These are phyloP conservation scores for Crenichthys baileyi DNA, from an alignment of 2,797 vertebrate genomes.

Conservation along the genomic window DNA sequence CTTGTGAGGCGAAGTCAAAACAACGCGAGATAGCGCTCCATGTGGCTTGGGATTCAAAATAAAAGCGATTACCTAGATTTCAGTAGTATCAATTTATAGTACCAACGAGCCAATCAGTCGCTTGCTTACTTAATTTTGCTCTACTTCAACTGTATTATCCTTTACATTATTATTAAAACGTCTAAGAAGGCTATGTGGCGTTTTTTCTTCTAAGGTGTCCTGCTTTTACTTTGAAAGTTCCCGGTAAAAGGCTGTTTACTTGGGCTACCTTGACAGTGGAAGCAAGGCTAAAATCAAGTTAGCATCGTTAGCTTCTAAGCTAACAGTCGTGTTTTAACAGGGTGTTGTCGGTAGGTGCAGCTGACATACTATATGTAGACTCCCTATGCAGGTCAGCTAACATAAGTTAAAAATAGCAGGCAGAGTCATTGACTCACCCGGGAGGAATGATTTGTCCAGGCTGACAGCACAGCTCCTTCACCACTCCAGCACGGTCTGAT, in stretches of 20 bases:
- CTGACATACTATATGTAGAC: constrained; percentile 5
- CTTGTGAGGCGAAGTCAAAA: constrained; percentile 12
- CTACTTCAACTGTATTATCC: rapidly evolving
- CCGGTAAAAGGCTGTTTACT: background rate
- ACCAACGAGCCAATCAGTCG: rapidly evolving
- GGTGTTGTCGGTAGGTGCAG: constrained; percentile 4
- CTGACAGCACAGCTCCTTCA: constrained; percentile 91
- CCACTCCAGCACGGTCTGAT: constrained; percentile 91
- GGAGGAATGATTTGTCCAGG: constrained; percentile 89
- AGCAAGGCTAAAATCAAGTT: constrained; percentile 59
- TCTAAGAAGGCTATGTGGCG: background rate
- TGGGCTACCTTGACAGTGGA: constrained; percentile 51
- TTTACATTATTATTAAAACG: background rate
- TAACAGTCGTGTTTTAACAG: constrained; percentile 21
- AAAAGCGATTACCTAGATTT: constrained; percentile 1
- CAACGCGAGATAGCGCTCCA: background rate
- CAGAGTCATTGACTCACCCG: constrained; percentile 82
- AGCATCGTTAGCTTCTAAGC: constrained; percentile 57
- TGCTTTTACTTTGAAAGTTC: constrained; percentile 44
- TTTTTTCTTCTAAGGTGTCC: rapidly evolving
- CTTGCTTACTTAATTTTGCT: rapidly evolving
- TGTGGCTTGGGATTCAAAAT: constrained; percentile 45
- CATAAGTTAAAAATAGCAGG: constrained; percentile 8
- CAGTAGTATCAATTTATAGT: background rate
- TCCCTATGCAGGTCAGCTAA: background rate